Percentiles rank a stretch among this genome's conserved stretches.
Evolutionary conservation across 2,888 invertebrate genomes (phyloP).

Genomic region (Taenaris catops): DNA sequence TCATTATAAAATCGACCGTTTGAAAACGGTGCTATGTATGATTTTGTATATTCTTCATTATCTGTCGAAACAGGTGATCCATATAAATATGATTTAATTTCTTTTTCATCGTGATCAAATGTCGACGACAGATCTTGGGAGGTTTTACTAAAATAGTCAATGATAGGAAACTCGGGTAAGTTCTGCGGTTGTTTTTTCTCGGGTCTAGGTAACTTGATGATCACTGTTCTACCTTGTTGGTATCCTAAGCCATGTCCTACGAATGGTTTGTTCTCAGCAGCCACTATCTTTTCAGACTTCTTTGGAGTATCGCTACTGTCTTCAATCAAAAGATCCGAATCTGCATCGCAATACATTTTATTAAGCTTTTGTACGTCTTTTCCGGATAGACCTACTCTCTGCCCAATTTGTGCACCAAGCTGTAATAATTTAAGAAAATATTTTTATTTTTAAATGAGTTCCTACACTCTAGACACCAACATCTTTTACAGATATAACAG

Average conservation of each 20-base stretch:
- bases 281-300: constrained; percentile 38
- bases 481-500: no score
- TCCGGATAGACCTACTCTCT: constrained; percentile 76
- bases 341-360: constrained; percentile 77
- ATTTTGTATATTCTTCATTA: constrained; percentile 11
- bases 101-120: constrained; percentile 46
- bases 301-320: constrained; percentile 31
- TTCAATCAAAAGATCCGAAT: constrained; percentile 38
- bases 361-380: constrained; percentile 79
- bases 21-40: background rate
- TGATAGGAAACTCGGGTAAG: constrained; percentile 49
- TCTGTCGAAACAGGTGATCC: constrained; percentile 8
- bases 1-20: background rate
- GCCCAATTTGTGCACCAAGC: constrained; percentile 74
- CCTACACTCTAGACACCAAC: no score
- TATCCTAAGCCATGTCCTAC: constrained; percentile 69
- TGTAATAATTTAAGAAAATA: constrained; percentile 30
- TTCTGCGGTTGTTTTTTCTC: constrained; percentile 49
- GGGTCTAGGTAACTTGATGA: constrained; percentile 59
- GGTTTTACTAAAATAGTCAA: constrained; percentile 70
- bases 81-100: constrained; percentile 35
- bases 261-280: constrained; percentile 60
- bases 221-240: constrained; percentile 72
- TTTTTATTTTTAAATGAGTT: no score
- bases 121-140: constrained; percentile 54